Percentiles rank a stretch among this genome's conserved stretches.
These are phyloP conservation scores for Girardinus metallicus DNA, from an alignment of 2,797 vertebrate species.

Conservation along the genomic window DNA sequence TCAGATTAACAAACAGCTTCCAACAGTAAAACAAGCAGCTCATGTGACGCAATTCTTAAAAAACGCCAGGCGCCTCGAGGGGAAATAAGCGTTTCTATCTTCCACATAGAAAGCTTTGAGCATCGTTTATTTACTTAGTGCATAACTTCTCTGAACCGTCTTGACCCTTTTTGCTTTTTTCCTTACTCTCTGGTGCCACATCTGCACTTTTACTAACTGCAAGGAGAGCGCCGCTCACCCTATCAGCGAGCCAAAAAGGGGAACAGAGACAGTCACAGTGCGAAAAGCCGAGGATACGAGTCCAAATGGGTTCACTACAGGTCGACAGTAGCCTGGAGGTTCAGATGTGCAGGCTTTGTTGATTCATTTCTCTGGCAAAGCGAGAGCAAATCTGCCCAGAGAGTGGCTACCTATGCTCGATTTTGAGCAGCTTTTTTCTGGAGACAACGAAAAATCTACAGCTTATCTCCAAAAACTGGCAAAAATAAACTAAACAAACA, in stretches of 20 bases:
- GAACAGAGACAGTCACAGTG: conserved; percentile 31
- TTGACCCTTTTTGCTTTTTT: conserved; percentile 21
- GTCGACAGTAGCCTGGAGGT: conserved; percentile 33
- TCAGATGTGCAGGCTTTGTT: conserved; percentile 17
- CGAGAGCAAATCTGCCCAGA: conserved; percentile 25
- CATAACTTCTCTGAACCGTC: conserved; percentile 21
- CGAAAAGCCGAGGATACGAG: conserved; percentile 20
- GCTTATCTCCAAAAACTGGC: neutral
- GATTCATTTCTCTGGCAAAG: conserved; percentile 33
- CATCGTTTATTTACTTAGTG: neutral
- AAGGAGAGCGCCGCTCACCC: conserved; percentile 36
- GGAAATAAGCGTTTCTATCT: neutral
- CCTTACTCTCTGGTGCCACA: conserved; percentile 44
- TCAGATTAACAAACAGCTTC: conserved; percentile 22
- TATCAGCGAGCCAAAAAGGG: conserved; percentile 37
- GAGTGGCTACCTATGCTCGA: conserved; percentile 6
- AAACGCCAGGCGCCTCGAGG: neutral
- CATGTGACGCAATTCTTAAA: neutral
- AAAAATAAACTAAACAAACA: neutral
- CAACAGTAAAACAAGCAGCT: conserved; percentile 16
- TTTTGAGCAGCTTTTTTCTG: neutral
- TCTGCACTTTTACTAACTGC: conserved; percentile 49
- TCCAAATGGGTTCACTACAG: conserved; percentile 22
- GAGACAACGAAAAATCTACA: neutral
- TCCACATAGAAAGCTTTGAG: conserved; percentile 1